Conservation (phyloP, 2,888 invertebrate species). For the Venustoraphidia nigricollis region DNA sequence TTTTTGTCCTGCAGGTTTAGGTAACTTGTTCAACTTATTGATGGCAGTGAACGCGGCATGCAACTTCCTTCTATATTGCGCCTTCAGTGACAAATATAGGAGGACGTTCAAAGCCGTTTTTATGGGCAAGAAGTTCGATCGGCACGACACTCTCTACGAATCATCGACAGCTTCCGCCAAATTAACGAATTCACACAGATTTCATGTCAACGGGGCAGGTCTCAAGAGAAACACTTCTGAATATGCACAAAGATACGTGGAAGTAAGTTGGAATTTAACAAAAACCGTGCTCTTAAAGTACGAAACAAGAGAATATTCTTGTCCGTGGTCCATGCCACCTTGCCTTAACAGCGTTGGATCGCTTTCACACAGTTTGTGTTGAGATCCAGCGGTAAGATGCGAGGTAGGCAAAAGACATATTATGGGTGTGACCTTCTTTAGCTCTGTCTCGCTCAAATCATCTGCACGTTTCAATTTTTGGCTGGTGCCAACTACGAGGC, state of each 20-base stretch:
- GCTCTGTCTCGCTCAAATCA: no score
- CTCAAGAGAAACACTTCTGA: conserved; percentile 20
- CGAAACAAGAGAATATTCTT: no score
- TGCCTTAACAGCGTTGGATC: no score
- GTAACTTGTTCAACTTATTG: conserved; percentile 57
- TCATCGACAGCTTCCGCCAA: neutral
- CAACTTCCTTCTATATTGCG: conserved; percentile 65
- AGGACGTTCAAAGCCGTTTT: conserved; percentile 31
- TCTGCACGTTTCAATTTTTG: no score
- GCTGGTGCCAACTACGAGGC: no score
- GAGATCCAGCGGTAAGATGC: no score
- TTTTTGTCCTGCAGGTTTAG: conserved; percentile 29
- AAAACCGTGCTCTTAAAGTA: no score
- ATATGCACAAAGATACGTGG: conserved; percentile 27
- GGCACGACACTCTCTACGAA: conserved; percentile 19
- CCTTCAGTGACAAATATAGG: conserved; percentile 58
- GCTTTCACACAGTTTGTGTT: no score
- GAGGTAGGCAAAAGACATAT: no score
- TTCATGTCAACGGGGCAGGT: conserved; percentile 15
- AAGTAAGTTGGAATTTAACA: conserved; percentile 24
- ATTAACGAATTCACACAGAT: no score
- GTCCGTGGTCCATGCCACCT: no score
- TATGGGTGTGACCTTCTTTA: no score
- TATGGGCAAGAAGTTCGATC: conserved; percentile 16
- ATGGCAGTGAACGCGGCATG: conserved; percentile 56